A percentile compares a stretch with the other conserved stretches of the same genome.
These are phyloP conservation scores for Sebastiscus tertius DNA, from an alignment of 2,797 vertebrate species.

Conservation along the genomic window DNA sequence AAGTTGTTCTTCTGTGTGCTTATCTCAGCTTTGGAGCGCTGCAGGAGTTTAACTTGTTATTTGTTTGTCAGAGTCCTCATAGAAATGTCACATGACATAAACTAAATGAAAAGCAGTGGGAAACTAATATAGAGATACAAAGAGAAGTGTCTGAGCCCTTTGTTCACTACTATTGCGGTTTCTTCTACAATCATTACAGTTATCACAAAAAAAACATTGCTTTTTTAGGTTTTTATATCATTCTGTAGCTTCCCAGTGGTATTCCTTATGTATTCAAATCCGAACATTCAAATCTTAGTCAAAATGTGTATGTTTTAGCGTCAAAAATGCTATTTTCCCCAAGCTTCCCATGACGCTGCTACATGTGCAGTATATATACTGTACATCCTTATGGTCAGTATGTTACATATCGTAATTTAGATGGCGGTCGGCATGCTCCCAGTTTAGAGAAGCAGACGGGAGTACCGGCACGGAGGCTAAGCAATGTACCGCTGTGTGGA, in stretches of 20 bases:
- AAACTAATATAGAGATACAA: not conserved
- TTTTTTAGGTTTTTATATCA: no score
- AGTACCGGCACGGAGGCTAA: no score
- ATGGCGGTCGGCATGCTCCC: no score
- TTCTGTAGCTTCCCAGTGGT: no score
- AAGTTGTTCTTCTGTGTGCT: conserved; percentile 44
- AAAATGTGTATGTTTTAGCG: not conserved
- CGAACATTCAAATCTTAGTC: no score
- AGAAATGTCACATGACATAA: conserved; percentile 1
- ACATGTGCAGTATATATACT: no score
- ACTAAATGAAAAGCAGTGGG: not conserved
- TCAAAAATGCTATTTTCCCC: not conserved
- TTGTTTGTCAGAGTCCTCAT: conserved; percentile 9
- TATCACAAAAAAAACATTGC: not conserved
- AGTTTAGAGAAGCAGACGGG: no score
- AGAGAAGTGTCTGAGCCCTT: not conserved
- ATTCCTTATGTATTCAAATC: no score
- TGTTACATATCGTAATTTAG: no score
- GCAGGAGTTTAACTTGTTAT: conserved; percentile 45
- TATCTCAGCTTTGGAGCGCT: conserved; percentile 47
- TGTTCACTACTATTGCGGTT: not conserved
- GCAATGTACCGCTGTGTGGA: no score
- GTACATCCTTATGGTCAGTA: no score
- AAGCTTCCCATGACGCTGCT: no score
- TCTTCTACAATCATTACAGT: not conserved